These are phyloP conservation scores for Drosophila parthenogenetica DNA, from an alignment of 2,888 invertebrate genomes.

Conservation along the genomic window DNA sequence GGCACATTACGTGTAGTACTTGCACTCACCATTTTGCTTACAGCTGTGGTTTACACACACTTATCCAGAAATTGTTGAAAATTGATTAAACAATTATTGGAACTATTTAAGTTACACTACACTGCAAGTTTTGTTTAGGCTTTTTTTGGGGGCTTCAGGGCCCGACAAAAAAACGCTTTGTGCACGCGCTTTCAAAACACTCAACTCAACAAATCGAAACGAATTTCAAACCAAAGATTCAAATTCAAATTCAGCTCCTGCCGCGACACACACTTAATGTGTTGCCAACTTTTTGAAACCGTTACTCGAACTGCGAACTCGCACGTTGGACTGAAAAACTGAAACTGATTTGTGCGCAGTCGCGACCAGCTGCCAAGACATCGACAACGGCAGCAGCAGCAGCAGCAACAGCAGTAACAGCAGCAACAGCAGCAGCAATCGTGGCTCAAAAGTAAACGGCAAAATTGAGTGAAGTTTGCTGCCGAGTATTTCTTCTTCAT, in stretches of 20 bases:
- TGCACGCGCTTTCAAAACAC: slow-evolving; percentile 35
- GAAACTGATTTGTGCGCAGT: slow-evolving; percentile 83
- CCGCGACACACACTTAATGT: slow-evolving; percentile 22
- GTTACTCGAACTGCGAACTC: slow-evolving; percentile 80
- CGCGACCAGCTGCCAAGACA: slow-evolving; percentile 79
- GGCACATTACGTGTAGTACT: slow-evolving; percentile 7
- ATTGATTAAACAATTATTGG: slow-evolving; percentile 19
- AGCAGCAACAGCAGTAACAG: slow-evolving; percentile 13
- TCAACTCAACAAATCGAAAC: not conserved
- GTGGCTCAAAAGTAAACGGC: slow-evolving; percentile 61
- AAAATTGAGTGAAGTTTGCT: slow-evolving; percentile 54
- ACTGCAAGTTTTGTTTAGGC: slow-evolving; percentile 23
- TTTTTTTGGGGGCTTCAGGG: slow-evolving; percentile 11
- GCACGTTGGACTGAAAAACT: slow-evolving; percentile 84
- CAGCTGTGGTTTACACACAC: slow-evolving; percentile 12
- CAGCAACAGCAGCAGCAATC: slow-evolving; percentile 25
- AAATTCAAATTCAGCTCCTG: slow-evolving; percentile 34
- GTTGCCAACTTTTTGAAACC: slow-evolving; percentile 58
- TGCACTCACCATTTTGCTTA: slow-evolving; percentile 67
- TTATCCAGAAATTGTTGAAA: slow-evolving; percentile 17
- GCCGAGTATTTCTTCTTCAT: not conserved
- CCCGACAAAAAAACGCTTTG: slow-evolving; percentile 4
- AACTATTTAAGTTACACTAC: slow-evolving; percentile 24
- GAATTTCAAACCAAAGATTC: not conserved
- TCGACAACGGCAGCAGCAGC: slow-evolving; percentile 43